These are phyloP conservation scores for Tapera naevia DNA, from an alignment of 2,797 vertebrate species.

Conservation along the genomic window DNA sequence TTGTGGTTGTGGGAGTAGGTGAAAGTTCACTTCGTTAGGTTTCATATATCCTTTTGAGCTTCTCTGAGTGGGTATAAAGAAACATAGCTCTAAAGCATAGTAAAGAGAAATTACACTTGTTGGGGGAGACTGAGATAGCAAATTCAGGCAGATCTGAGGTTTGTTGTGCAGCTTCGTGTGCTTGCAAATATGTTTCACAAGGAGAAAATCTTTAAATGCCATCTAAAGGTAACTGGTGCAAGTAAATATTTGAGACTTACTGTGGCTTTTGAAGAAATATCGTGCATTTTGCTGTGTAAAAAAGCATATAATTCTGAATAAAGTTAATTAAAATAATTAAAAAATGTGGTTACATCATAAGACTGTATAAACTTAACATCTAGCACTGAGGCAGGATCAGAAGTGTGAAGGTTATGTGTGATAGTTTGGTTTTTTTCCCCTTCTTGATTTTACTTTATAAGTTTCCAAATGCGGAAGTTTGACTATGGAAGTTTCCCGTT, in stretches of 20 bases:
- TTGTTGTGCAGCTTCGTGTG: not conserved
- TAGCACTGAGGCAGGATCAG: not conserved
- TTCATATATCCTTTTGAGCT: not conserved
- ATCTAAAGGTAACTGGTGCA: not conserved
- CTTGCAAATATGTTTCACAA: not conserved
- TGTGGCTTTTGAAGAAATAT: not conserved
- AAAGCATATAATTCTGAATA: not conserved
- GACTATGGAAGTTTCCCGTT: not conserved
- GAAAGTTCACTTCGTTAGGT: not conserved
- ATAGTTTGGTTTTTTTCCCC: fast-evolving
- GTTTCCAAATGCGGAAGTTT: not conserved
- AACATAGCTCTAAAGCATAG: not conserved
- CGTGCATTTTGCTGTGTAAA: not conserved
- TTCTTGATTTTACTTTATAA: not conserved
- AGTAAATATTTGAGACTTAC: not conserved
- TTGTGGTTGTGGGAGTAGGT: not conserved
- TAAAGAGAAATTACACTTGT: not conserved
- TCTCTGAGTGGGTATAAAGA: not conserved
- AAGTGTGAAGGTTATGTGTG: fast-evolving
- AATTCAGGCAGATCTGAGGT: not conserved
- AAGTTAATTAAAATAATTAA: not conserved
- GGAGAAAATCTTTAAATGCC: not conserved
- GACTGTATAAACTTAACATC: not conserved
- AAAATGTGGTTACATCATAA: not conserved
- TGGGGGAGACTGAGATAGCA: not conserved